Conservation (phyloP, 2,113 vertebrate genomes). For the Sitta europaea region DNA sequence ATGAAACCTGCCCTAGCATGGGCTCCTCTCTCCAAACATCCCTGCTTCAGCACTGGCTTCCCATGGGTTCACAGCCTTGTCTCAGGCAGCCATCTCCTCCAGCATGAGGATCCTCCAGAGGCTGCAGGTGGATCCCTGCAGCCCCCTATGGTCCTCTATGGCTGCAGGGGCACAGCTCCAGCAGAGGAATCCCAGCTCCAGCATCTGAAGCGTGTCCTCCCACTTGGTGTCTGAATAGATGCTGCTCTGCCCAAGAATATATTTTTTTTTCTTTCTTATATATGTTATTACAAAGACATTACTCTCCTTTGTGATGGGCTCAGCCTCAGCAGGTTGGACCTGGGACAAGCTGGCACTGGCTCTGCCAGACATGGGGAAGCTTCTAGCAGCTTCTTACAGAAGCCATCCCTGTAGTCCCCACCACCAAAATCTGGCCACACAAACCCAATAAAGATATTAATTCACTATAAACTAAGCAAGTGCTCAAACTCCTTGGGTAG, state of each 20-base stretch:
- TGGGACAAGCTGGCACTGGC: background rate
- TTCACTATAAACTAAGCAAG: background rate
- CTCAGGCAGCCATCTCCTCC: background rate
- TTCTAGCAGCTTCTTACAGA: background rate
- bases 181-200: background rate
- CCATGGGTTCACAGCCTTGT: background rate
- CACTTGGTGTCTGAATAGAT: background rate
- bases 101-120: no score
- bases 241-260: background rate
- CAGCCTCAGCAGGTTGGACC: background rate
- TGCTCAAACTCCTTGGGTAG: background rate
- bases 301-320: background rate
- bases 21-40: background rate
- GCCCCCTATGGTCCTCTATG: background rate
- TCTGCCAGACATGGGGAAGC: background rate
- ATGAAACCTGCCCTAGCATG: background rate
- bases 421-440: background rate
- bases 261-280: background rate
- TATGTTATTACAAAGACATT: background rate
- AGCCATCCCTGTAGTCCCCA: rapidly evolving
- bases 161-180: background rate
- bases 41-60: background rate
- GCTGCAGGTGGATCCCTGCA: background rate
- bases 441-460: background rate
- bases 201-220: background rate